These are phyloP conservation scores for Agrypnus murinus DNA, from an alignment of 2,888 invertebrate species.

Conservation along the genomic window DNA sequence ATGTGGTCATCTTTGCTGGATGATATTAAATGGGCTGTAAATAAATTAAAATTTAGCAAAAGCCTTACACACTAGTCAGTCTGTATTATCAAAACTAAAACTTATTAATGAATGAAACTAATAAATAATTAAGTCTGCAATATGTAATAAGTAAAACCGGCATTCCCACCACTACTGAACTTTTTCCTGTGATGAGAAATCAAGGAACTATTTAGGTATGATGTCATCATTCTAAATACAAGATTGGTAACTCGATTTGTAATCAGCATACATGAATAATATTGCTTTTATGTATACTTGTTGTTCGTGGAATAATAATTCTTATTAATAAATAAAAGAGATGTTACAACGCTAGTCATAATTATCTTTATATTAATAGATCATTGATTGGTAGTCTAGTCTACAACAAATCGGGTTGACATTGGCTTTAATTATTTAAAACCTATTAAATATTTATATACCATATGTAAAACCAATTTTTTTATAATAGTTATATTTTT, in stretches of 20 bases:
- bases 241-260: constrained; percentile 15
- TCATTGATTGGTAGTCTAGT: constrained; percentile 28
- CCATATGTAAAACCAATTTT: not conserved
- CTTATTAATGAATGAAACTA: not conserved
- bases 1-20: constrained; percentile 75
- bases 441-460: not conserved
- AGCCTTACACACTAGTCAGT: not conserved
- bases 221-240: constrained; percentile 42
- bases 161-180: constrained; percentile 12
- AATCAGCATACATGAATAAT: constrained; percentile 11
- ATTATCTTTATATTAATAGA: not conserved
- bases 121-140: not conserved
- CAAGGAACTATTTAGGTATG: constrained; percentile 41
- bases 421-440: constrained; percentile 1
- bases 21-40: constrained; percentile 26
- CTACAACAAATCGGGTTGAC: not conserved
- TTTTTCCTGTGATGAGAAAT: constrained; percentile 43
- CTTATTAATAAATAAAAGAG: not conserved
- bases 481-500: constrained; percentile 35
- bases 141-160: constrained; percentile 5
- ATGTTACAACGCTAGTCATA: not conserved
- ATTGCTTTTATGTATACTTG: not conserved
- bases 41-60: constrained; percentile 4
- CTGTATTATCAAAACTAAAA: not conserved
- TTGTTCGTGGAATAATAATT: too few species aligned